A percentile compares a stretch with the other conserved stretches of the same genome.
These are phyloP conservation scores for Arion vulgaris DNA, from an alignment of 1,140 invertebrate species.

Conservation along the genomic window DNA sequence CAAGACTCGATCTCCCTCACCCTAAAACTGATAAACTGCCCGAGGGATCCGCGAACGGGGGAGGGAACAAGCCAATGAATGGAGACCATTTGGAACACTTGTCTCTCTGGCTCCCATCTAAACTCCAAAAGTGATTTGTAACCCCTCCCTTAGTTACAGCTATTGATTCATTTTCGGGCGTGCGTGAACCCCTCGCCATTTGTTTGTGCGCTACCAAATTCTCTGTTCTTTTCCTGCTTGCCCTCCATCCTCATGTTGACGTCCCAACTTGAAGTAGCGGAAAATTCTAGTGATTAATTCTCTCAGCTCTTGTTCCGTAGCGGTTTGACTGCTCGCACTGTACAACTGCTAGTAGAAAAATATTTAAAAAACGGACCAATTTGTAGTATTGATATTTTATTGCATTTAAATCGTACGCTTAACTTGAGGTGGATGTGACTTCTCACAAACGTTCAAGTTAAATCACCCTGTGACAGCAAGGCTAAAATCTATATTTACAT, in stretches of 20 bases:
- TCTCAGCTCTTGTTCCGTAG: too few species aligned
- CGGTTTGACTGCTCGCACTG: too few species aligned
- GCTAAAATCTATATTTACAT: too few species aligned
- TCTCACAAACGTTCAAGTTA: too few species aligned
- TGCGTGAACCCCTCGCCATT: slow-evolving; percentile 3
- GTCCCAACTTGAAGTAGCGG: not conserved
- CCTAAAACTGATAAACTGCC: slow-evolving; percentile 20
- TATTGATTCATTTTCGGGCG: slow-evolving; percentile 26
- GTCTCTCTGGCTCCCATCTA: slow-evolving; percentile 23
- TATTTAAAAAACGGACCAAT: too few species aligned
- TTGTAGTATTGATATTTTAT: too few species aligned
- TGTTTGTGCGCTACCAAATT: slow-evolving; percentile 13
- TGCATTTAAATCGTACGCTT: too few species aligned
- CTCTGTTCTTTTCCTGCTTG: not conserved
- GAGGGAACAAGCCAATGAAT: slow-evolving; percentile 28
- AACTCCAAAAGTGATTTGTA: slow-evolving; percentile 38
- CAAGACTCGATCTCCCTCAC: not conserved
- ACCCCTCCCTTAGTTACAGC: slow-evolving; percentile 30
- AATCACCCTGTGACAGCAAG: too few species aligned
- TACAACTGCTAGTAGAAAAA: too few species aligned
- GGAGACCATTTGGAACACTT: slow-evolving; percentile 29
- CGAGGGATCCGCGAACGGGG: slow-evolving; percentile 9
- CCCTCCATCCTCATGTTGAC: not conserved
- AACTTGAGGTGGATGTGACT: too few species aligned
- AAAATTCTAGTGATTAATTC: not conserved